Base-by-base conservation (phyloP, 1,140 invertebrate genomes). In the Drosophila auraria region DNA sequence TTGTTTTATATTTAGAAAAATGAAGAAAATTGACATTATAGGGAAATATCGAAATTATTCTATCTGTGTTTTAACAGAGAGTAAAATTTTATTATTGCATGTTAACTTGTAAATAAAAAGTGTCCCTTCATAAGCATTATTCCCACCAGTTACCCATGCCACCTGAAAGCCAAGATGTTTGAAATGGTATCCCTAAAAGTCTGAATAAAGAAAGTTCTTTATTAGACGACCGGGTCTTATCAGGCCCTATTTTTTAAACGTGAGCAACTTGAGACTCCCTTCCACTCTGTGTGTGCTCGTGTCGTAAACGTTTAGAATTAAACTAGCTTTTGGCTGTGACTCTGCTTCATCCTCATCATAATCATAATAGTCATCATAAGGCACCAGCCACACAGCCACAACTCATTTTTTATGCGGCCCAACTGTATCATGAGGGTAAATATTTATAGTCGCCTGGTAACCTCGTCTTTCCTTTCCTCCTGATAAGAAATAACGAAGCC, bases 371-470 rank as follows among this genome's bases (percentile, higher is more conserved):
- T 68, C 59, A 27, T 17, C 20, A 40, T 25, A 15, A 58, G 56
- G 33, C 56, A 64, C 64, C 68, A 68, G 49, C 50, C 33, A 23
- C 58, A 40, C 33, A 61, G 68, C 49, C 50, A 74, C 58, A 60
- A 69, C 78, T 86, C 64, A 79, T 62, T 63, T 76, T 77, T 66
- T 71, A 78, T 84, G 82, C 73, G 77, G 12, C 50, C 56, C 59
- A 61, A 63, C 57, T 61, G 68, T 73, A 71, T 87, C 79, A 83
- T 63, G 77, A 83, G 83, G 65, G 83, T 87, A 87, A 87, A 87
- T 83, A 83, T 87, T 87, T 87, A 87, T 87, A 87, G 83, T 80
- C 83, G 83, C 72, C 71, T 87, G 70, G 83, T 87, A 87, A 87
- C 83, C 83, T 87, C 83, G 83, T 72, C 77, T 81, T 74, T 80